Conservation (phyloP, 2,888 invertebrate genomes). For the Xestoiulus laeticollis region DNA sequence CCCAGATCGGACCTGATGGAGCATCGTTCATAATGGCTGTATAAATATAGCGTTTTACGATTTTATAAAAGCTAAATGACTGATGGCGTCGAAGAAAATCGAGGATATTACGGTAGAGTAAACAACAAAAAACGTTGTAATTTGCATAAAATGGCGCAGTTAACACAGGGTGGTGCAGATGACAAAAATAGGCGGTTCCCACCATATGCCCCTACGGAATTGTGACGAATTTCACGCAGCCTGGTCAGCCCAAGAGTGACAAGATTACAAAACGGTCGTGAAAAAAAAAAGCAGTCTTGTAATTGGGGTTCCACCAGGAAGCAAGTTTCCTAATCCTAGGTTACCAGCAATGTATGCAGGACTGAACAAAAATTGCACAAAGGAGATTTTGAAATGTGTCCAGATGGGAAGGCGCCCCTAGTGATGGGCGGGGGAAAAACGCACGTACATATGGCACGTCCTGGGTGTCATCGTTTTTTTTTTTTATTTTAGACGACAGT, state of each 20-base stretch:
- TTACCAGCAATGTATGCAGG: not conserved
- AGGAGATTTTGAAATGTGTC: not conserved
- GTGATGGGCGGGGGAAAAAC: not conserved
- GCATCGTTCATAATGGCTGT: not conserved
- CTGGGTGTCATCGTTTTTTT: constrained; percentile 25
- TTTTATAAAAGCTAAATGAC: not conserved
- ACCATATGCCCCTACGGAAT: not conserved
- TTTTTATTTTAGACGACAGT: not conserved
- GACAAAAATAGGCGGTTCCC: constrained; percentile 32
- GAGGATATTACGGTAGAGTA: not conserved
- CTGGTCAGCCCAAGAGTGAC: constrained; percentile 4
- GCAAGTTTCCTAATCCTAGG: not conserved
- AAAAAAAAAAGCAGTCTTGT: not conserved
- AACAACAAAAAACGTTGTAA: not conserved
- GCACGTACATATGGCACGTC: constrained; percentile 14
- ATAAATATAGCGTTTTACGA: not conserved
- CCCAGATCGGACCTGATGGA: not conserved
- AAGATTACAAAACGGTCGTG: not conserved
- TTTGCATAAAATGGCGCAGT: not conserved
- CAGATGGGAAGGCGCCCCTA: constrained; percentile 29
- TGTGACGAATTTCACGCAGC: not conserved
- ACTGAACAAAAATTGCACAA: not conserved
- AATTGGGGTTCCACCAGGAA: constrained; percentile 28
- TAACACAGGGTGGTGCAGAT: constrained; percentile 7
- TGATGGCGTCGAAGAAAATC: not conserved